Percentiles rank a stretch among this genome's conserved stretches.
Conservation (phyloP, 2,888 invertebrate species). For the Eilema depressum region DNA sequence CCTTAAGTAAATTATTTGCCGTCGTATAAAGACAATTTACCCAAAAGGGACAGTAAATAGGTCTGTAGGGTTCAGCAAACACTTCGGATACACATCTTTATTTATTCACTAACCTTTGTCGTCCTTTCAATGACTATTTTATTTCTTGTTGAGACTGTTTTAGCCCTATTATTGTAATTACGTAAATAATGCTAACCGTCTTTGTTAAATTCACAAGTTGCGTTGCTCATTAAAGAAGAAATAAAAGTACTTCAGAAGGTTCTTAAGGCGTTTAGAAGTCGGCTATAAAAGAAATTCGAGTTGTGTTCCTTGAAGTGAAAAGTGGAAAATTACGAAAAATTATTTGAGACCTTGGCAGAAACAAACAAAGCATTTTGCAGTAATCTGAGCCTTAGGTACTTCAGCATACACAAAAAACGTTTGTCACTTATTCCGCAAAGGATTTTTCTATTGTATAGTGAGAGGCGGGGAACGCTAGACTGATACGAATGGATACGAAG, state of each 20-base stretch:
- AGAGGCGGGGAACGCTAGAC: not conserved
- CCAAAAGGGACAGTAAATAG: slow-evolving; percentile 11
- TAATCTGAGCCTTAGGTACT: too few species aligned
- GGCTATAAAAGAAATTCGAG: not conserved
- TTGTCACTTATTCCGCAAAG: not conserved
- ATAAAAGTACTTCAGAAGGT: not conserved
- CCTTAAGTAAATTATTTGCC: slow-evolving; percentile 6
- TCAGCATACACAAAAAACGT: not conserved
- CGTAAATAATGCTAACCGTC: not conserved
- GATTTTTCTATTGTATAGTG: not conserved
- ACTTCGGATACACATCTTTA: slow-evolving; percentile 9
- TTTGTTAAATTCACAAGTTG: not conserved
- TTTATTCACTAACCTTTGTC: slow-evolving; percentile 6
- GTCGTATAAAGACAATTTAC: not conserved
- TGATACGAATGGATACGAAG: not conserved
- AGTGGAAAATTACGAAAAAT: too few species aligned
- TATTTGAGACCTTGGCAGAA: too few species aligned
- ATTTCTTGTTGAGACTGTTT: not conserved
- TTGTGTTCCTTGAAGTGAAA: not conserved
- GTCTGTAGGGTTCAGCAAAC: slow-evolving; percentile 1
- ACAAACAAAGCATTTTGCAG: too few species aligned
- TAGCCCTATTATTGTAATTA: not conserved
- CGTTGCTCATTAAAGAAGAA: not conserved
- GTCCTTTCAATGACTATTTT: not conserved
- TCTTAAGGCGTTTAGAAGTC: not conserved